These are phyloP conservation scores for Lithobates pipiens DNA, from an alignment of 2,797 vertebrate species.

Conservation along the genomic window DNA sequence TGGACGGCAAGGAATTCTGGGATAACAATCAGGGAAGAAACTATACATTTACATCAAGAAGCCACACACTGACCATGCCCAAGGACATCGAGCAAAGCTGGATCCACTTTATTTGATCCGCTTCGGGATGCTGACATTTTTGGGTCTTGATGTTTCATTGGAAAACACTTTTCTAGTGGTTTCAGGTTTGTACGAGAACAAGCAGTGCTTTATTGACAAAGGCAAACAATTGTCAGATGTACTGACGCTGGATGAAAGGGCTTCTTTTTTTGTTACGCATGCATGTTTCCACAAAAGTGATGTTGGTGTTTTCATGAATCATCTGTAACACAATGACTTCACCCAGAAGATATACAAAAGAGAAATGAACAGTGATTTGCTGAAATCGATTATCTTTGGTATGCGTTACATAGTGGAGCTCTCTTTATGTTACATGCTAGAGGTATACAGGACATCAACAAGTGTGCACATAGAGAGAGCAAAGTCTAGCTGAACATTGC, in stretches of 20 bases:
- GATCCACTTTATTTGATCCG: constrained; percentile 89
- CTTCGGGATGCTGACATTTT: background rate
- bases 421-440: no score
- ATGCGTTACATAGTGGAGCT: no score
- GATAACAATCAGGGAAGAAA: constrained; percentile 89
- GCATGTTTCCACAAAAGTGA: background rate
- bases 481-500: no score
- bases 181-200: constrained; percentile 24
- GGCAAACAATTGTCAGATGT: background rate
- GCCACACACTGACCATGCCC: constrained; percentile 85
- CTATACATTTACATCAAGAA: constrained; percentile 88
- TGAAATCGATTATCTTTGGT: no score
- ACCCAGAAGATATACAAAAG: background rate
- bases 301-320: background rate
- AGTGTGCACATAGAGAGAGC: no score
- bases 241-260: background rate
- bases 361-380: background rate
- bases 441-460: no score
- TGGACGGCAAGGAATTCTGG: constrained; percentile 82
- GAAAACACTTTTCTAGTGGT: constrained; percentile 7
- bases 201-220: background rate
- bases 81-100: constrained; percentile 92
- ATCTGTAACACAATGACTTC: background rate
- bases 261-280: background rate
- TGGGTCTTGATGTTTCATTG: background rate